Evolutionary conservation across 2,888 invertebrate species (phyloP).

Genomic region (Amorpha juglandis): DNA sequence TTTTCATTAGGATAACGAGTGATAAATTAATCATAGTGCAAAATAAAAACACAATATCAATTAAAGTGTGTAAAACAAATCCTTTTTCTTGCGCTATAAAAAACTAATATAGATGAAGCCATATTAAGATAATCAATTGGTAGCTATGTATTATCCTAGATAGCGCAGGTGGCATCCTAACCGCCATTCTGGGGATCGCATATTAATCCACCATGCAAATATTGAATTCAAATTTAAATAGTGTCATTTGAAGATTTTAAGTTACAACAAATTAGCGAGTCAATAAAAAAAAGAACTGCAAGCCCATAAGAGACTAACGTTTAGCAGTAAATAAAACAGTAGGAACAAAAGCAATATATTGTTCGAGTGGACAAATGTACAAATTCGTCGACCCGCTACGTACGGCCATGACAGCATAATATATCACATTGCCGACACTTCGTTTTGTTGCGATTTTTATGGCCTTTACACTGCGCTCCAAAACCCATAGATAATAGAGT

Average conservation of each 20-base stretch:
- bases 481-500: background rate
- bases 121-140: background rate
- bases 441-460: slow-evolving; percentile 23
- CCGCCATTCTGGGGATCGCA: background rate
- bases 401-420: slow-evolving; percentile 5
- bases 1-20: slow-evolving; percentile 39
- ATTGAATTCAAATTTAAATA: no score
- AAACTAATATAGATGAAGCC: background rate
- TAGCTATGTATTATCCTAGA: background rate
- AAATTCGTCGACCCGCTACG: slow-evolving; percentile 15
- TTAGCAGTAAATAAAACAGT: slow-evolving; percentile 13
- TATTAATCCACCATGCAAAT: background rate
- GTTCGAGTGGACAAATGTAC: background rate
- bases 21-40: background rate
- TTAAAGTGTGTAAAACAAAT: background rate
- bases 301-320: background rate
- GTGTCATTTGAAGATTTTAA: background rate
- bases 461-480: slow-evolving; percentile 17
- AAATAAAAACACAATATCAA: background rate
- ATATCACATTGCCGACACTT: background rate
- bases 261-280: background rate
- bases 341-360: slow-evolving; percentile 9
- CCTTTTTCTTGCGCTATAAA: background rate
- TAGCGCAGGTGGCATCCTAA: background rate
- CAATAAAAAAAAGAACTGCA: background rate